phyloP scores from a whole-genome alignment of 2,797 vertebrate genomes.

The Acanthurus tractus region DNA sequence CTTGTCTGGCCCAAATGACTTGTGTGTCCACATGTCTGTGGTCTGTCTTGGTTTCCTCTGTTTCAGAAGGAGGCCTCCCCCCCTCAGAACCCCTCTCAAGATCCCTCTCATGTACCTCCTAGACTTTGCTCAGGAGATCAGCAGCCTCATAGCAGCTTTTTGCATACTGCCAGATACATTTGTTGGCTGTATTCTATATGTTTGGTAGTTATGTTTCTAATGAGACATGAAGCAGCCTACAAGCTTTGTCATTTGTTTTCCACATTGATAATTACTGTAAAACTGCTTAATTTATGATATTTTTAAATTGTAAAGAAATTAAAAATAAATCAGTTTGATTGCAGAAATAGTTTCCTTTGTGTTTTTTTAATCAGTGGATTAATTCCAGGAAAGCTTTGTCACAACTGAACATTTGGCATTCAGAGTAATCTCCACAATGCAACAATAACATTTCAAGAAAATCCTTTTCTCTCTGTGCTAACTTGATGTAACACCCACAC shows the following conservation, averaged over 20 bases:
- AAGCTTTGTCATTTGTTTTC: slow-evolving; percentile 84
- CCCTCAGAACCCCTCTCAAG: slow-evolving; percentile 87
- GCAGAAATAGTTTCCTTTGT: slow-evolving; percentile 87
- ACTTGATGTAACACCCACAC: slow-evolving; percentile 53
- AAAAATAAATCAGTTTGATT: slow-evolving; percentile 91
- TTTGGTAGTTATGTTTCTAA: slow-evolving; percentile 77
- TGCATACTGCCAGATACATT: slow-evolving; percentile 45
- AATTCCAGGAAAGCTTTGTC: background rate
- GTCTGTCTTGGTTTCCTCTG: slow-evolving; percentile 86
- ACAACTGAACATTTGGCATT: background rate
- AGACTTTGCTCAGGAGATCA: slow-evolving; percentile 70
- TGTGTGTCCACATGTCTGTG: slow-evolving; percentile 74
- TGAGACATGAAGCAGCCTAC: slow-evolving; percentile 74
- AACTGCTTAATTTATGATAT: slow-evolving; percentile 91
- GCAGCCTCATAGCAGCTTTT: slow-evolving; percentile 40
- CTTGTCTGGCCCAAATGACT: slow-evolving; percentile 42
- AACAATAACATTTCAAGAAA: background rate
- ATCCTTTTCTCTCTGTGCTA: slow-evolving; percentile 25
- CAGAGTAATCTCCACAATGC: background rate
- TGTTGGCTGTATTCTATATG: slow-evolving; percentile 65
- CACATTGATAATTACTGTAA: slow-evolving; percentile 78
- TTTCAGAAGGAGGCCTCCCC: slow-evolving; percentile 91
- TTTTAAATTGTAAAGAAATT: slow-evolving; percentile 89
- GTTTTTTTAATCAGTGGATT: slow-evolving; percentile 69
- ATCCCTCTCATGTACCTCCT: slow-evolving; percentile 87